Evolutionary conservation across 2,113 vertebrate genomes (phyloP).

Genomic region (Lathamus discolor): DNA sequence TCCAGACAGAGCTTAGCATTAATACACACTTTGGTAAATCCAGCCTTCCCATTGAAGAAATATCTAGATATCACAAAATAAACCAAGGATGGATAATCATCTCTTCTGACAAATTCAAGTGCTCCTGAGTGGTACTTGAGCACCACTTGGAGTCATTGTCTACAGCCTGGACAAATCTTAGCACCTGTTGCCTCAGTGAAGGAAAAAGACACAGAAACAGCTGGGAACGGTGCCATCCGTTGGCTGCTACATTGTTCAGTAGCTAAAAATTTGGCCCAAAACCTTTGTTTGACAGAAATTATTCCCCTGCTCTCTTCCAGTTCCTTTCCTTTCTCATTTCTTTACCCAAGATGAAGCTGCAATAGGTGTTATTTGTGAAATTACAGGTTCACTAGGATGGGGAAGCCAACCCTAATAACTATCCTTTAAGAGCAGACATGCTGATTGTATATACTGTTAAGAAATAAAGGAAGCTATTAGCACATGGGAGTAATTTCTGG

Average conservation of each 20-base stretch:
- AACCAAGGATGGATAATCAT: background rate
- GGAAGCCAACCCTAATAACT: background rate
- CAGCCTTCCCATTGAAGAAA: background rate
- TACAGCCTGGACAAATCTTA: background rate
- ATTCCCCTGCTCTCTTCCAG: background rate
- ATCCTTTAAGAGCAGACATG: background rate
- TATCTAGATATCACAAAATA: background rate
- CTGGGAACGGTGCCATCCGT: background rate
- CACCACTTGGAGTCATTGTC: background rate
- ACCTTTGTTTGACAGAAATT: background rate
- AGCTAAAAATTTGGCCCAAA: background rate
- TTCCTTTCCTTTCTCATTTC: background rate
- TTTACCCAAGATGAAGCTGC: background rate
- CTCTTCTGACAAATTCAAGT: background rate
- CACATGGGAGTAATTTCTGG: background rate
- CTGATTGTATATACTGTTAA: background rate
- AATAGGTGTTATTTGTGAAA: conserved; percentile 55
- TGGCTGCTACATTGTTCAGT: background rate
- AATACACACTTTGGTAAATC: background rate
- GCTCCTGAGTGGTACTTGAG: background rate
- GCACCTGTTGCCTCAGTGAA: background rate
- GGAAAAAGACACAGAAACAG: background rate
- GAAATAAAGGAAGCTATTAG: background rate
- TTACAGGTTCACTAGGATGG: conserved; percentile 1
- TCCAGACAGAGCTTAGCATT: background rate